A percentile compares a stretch with the other conserved stretches of the same genome.
phyloP scores from a whole-genome alignment of 2,888 invertebrate species.

The Noctua fimbriata region DNA sequence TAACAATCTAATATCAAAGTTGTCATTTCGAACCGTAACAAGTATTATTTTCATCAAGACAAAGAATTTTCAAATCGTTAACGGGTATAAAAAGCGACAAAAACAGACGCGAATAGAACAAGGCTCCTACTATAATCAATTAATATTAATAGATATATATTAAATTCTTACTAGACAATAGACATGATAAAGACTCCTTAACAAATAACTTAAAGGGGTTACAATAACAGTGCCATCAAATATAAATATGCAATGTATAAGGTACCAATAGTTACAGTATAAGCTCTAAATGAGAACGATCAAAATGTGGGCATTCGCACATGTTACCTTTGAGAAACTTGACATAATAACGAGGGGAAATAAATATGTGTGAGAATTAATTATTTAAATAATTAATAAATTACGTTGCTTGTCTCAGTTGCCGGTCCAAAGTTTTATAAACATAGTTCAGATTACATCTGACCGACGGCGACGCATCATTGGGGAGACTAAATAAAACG shows the following conservation, averaged over 20 bases:
- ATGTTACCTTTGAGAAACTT: constrained; percentile 58
- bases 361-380: constrained; percentile 53
- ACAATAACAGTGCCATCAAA: constrained; percentile 88
- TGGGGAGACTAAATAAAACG: constrained; percentile 68
- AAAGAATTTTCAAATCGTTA: constrained; percentile 80
- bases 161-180: constrained; percentile 90
- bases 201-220: constrained; percentile 89
- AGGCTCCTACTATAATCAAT: constrained; percentile 85
- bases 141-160: constrained; percentile 86
- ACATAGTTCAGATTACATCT: constrained; percentile 86
- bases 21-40: constrained; percentile 79
- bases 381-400: constrained; percentile 61
- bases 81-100: constrained; percentile 84
- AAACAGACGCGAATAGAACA: constrained; percentile 86
- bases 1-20: constrained; percentile 78
- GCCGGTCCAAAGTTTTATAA: constrained; percentile 81
- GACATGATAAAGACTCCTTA: constrained; percentile 89
- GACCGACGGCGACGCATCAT: constrained; percentile 70
- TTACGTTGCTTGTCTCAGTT: constrained; percentile 63
- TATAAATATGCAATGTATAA: constrained; percentile 87
- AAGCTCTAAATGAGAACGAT: constrained; percentile 86
- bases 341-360: constrained; percentile 57
- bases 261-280: constrained; percentile 84
- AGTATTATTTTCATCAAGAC: constrained; percentile 71
- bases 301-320: constrained; percentile 72